Conservation (phyloP, 1,140 invertebrate genomes). For the Heliothis virescens region DNA sequence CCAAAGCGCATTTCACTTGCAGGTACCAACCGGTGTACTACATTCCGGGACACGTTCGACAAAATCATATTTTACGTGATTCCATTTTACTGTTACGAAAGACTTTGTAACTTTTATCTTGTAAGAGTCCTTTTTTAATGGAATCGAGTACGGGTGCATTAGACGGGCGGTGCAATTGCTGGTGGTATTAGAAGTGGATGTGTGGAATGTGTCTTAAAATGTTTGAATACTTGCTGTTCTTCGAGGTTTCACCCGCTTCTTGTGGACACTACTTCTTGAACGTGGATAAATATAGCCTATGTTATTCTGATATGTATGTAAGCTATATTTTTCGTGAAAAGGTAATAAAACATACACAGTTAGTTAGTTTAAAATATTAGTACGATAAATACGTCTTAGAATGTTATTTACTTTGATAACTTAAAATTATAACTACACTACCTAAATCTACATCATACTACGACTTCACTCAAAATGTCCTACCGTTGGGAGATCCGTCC, state of each 20-base stretch:
- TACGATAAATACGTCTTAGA: too few relatives aligned
- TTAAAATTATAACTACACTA: too few relatives aligned
- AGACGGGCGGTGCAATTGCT: neutral
- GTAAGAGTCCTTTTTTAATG: constrained; percentile 46
- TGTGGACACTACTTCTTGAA: too few relatives aligned
- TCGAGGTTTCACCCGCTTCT: too few relatives aligned
- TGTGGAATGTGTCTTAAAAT: neutral
- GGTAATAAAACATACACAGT: too few relatives aligned
- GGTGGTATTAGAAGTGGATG: neutral
- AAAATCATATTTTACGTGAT: constrained; percentile 81
- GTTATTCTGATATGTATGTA: too few relatives aligned
- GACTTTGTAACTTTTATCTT: constrained; percentile 46
- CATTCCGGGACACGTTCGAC: constrained; percentile 68
- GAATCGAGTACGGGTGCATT: constrained; percentile 1
- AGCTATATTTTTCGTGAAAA: too few relatives aligned
- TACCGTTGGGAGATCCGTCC: neutral
- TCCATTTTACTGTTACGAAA: constrained; percentile 62
- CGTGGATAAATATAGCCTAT: too few relatives aligned
- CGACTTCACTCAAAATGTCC: neutral
- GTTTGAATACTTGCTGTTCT: too few relatives aligned
- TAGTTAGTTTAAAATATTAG: too few relatives aligned
- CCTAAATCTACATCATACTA: too few relatives aligned
- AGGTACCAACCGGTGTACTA: constrained; percentile 25
- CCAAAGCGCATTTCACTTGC: constrained; percentile 35
- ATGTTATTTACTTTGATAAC: too few relatives aligned